These are phyloP conservation scores for Trachelus tabidus DNA, from an alignment of 2,888 invertebrate species.

Conservation along the genomic window DNA sequence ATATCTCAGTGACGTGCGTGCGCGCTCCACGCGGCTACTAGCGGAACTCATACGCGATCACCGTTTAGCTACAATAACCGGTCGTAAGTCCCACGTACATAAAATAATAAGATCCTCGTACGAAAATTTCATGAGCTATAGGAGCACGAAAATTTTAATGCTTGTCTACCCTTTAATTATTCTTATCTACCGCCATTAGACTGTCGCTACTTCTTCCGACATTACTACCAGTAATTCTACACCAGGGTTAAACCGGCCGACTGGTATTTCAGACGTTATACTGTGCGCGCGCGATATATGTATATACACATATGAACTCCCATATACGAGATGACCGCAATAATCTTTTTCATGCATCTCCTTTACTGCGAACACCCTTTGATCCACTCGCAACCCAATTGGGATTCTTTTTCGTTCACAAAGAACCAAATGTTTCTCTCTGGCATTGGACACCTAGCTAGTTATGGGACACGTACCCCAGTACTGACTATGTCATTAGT, in stretches of 20 bases:
- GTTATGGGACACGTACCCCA: neutral
- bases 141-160: neutral
- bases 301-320: neutral
- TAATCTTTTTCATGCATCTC: neutral
- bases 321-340: neutral
- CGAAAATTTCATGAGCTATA: neutral
- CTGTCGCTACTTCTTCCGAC: constrained; percentile 20
- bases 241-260: neutral
- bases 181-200: neutral
- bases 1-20: neutral
- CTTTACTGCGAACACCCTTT: neutral
- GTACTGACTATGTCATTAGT: neutral
- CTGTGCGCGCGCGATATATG: neutral
- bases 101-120: neutral
- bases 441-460: neutral
- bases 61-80: constrained; percentile 45
- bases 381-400: neutral
- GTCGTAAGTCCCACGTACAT: constrained; percentile 20
- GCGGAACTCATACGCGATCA: constrained; percentile 30
- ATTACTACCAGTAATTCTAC: constrained; percentile 31
- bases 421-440: neutral
- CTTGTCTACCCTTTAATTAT: neutral
- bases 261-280: neutral
- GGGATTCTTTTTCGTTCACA: neutral
- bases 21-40: neutral